Percentiles rank a stretch among this genome's conserved stretches.
phyloP scores from a whole-genome alignment of 2,113 vertebrate genomes.

The Channa argus region DNA sequence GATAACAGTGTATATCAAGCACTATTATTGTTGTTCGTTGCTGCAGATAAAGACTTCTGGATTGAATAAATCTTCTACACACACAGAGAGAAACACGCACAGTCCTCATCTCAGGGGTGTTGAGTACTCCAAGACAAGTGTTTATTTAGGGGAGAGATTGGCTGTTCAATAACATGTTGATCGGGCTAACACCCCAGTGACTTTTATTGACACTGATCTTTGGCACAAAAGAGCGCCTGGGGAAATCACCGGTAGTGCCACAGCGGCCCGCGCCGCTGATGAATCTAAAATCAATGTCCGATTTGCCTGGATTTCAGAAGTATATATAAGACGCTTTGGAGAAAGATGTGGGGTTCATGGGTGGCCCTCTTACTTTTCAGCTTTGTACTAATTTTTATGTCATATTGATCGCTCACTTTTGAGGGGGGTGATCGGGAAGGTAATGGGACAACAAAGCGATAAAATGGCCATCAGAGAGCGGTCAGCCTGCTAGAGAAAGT shows the following conservation, averaged over 20 bases:
- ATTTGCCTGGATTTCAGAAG: constrained; percentile 81
- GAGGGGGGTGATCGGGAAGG: constrained; percentile 61
- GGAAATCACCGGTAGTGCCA: constrained; percentile 87
- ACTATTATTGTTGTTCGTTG: too few species aligned
- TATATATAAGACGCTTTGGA: constrained; percentile 81
- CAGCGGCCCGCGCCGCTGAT: constrained; percentile 73
- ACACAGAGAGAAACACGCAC: background rate
- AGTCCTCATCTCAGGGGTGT: constrained; percentile 31
- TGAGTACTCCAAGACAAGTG: constrained; percentile 68
- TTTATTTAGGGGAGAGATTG: constrained; percentile 80
- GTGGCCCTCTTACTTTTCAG: constrained; percentile 76
- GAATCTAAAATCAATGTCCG: constrained; percentile 89
- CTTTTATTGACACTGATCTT: constrained; percentile 89
- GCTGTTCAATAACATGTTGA: constrained; percentile 86
- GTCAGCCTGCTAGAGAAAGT: background rate
- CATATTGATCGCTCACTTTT: constrained; percentile 78
- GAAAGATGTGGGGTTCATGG: constrained; percentile 72
- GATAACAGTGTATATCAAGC: too few species aligned
- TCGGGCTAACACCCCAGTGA: constrained; percentile 85
- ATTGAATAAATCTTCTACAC: constrained; percentile 15
- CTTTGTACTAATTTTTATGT: constrained; percentile 82
- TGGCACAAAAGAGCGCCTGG: constrained; percentile 85
- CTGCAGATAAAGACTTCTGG: background rate
- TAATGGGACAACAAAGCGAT: constrained; percentile 79
- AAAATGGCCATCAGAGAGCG: constrained; percentile 58